phyloP scores from a whole-genome alignment of 2,113 vertebrate species.

The Ciconia stormi region DNA sequence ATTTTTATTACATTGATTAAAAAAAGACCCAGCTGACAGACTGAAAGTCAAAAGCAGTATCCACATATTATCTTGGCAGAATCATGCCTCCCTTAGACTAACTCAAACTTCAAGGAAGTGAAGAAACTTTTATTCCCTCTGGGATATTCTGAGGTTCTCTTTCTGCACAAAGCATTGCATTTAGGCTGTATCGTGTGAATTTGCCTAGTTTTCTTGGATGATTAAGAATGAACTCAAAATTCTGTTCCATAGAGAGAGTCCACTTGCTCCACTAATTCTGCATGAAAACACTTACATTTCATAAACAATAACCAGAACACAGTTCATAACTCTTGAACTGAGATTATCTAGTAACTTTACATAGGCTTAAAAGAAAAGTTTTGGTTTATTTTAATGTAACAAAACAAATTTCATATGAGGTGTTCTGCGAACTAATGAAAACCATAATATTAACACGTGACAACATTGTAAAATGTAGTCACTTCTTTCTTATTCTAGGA shows the following conservation, averaged over 20 bases:
- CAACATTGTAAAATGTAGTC: not conserved
- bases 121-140: not conserved
- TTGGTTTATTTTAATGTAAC: not conserved
- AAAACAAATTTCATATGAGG: not conserved
- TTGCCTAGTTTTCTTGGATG: not conserved
- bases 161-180: not conserved
- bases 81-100: not conserved
- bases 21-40: not conserved
- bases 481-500: not conserved
- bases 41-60: not conserved
- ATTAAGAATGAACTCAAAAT: not conserved
- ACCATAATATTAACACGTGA: not conserved
- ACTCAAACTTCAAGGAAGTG: not conserved
- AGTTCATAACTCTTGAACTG: not conserved
- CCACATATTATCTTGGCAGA: not conserved
- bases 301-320: not conserved
- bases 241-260: not conserved
- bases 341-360: not conserved
- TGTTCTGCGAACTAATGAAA: not conserved
- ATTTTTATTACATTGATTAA: not conserved
- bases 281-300: not conserved
- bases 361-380: not conserved
- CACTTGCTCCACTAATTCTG: not conserved
- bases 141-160: not conserved
- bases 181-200: not conserved